Conservation (phyloP, 2,888 invertebrate genomes). For the Euplagia quadripunctaria region DNA sequence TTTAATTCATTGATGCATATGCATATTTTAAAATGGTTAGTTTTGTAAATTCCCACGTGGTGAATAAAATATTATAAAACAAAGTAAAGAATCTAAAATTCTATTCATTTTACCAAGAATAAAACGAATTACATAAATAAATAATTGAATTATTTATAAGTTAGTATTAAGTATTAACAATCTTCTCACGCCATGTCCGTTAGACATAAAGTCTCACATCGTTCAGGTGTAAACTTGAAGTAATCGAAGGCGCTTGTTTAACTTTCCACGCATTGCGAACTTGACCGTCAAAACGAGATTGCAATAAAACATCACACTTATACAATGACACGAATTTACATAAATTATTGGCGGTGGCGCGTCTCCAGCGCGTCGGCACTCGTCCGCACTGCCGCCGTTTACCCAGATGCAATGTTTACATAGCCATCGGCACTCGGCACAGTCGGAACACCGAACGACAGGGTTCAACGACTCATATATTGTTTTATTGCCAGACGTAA, state of each 20-base stretch:
- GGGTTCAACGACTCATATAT: slow-evolving; percentile 84
- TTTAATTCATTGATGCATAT: slow-evolving; percentile 3
- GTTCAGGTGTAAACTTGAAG: slow-evolving; percentile 54
- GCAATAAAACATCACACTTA: slow-evolving; percentile 83
- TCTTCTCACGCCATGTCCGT: neutral
- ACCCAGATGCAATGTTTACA: slow-evolving; percentile 84
- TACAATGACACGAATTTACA: slow-evolving; percentile 85
- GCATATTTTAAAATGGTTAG: neutral
- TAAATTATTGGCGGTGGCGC: slow-evolving; percentile 84
- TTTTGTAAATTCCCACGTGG: slow-evolving; percentile 8
- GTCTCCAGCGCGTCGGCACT: slow-evolving; percentile 64
- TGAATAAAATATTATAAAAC: slow-evolving; percentile 13
- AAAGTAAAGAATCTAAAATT: slow-evolving; percentile 6
- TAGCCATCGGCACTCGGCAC: slow-evolving; percentile 58
- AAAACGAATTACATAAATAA: slow-evolving; percentile 15
- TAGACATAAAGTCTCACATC: slow-evolving; percentile 8
- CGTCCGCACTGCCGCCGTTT: slow-evolving; percentile 57
- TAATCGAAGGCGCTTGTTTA: slow-evolving; percentile 50
- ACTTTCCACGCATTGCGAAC: slow-evolving; percentile 79
- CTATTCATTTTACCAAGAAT: slow-evolving; percentile 13
- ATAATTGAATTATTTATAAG: slow-evolving; percentile 17
- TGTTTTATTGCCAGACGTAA: slow-evolving; percentile 83
- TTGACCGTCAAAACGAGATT: slow-evolving; percentile 85
- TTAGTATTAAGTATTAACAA: neutral
- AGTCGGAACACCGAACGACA: slow-evolving; percentile 62